Evolutionary conservation across 2,888 invertebrate species (phyloP).

Genomic region (Acanthosepion pharaonis): DNA sequence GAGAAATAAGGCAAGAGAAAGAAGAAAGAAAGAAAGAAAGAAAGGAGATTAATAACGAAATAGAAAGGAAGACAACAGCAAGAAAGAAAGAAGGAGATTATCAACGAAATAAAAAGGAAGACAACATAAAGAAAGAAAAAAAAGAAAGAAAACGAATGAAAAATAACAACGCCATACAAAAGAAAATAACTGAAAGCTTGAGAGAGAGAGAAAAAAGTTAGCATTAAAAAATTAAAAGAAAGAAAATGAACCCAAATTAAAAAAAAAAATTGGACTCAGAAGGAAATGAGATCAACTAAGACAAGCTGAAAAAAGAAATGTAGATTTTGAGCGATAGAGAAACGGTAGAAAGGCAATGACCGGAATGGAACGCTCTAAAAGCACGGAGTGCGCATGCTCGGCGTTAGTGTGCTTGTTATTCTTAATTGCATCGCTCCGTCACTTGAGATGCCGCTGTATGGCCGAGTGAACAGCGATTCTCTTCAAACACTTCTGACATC

Average conservation of each 20-base stretch:
- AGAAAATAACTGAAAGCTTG: too few species aligned
- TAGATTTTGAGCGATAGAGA: too few species aligned
- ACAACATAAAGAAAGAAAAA: background rate
- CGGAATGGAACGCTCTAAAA: background rate
- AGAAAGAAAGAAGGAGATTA: background rate
- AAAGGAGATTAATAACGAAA: too few species aligned
- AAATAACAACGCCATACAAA: background rate
- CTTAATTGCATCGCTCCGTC: background rate
- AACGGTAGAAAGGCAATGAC: background rate
- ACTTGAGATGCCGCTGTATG: background rate
- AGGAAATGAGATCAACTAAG: too few species aligned
- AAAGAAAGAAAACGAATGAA: background rate
- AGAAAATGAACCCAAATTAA: background rate
- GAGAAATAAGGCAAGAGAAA: too few species aligned
- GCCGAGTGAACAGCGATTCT: background rate
- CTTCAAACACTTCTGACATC: constrained; percentile 2
- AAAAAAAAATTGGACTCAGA: too few species aligned
- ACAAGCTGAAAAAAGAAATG: too few species aligned
- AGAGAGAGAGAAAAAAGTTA: background rate
- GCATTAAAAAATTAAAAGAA: too few species aligned
- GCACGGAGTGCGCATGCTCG: background rate
- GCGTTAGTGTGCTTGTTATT: background rate
- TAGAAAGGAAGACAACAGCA: too few species aligned
- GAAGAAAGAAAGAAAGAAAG: too few species aligned
- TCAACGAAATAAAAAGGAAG: too few species aligned